Evolutionary conservation across 2,797 vertebrate genomes (phyloP), one percentile per base, ranked within the genome.

Genomic region (Toxotes lorentzi): DNA sequence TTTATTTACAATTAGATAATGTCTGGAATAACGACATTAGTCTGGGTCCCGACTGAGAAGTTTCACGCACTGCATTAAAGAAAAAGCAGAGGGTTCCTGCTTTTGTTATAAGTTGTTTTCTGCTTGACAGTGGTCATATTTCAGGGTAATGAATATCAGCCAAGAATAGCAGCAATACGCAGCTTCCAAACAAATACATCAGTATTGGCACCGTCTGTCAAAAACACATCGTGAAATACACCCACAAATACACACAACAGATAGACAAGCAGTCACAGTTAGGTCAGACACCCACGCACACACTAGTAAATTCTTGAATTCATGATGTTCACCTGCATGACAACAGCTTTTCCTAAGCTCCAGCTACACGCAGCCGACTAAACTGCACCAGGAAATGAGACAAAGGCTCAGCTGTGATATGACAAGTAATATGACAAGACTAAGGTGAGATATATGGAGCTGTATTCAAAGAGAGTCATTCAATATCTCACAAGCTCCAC

Each of bases 191-290:
- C 71, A 79, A 70, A 84, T 70, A n/a, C 14, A 53, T 67, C 67
- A 85, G 79, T 68, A 83, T 82, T 68, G 77, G 61, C 82, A 85
- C 32, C 43, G 4, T 5, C 79, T 83, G 80, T 88, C 86, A 76
- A 64, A 84, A 80, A 85, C 66, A 66, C 64, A 67, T 23, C 11
- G 8, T 50, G 35, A 67, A 58, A 51, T 53, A 73, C 63, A 62
- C 61, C 8, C 47, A 43, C n/a, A 3, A 56, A 65, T 3, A 66
- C 63, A 70, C 65, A 62, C 68, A 48, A 10, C 47, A 40, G 64
- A 41, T 11, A 35, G 48, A 34, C 50, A 7, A 45, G 21, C 60
- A 47, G 47, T 23, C 48, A 24, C 50, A 24, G 50, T 13, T 24
- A 5, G 50, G 50, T 24, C 50, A 6, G 19, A 34, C 66, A 16